Conservation (phyloP, 1,140 invertebrate genomes). For the Anastrepha ludens region DNA sequence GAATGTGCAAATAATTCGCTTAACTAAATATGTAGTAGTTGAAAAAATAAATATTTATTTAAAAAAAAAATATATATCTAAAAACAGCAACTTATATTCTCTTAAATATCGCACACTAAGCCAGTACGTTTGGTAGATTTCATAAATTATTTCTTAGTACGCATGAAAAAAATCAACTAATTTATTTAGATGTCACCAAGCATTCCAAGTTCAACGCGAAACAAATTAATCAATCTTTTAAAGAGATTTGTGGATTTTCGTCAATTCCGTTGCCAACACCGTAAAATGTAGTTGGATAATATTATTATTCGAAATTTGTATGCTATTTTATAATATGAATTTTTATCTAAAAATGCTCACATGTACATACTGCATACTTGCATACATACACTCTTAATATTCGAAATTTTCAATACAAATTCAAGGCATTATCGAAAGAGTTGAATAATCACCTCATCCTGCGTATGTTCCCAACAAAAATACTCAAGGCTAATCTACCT, state of each 20-base stretch:
- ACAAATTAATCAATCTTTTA: conserved; percentile 51
- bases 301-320: too few species aligned
- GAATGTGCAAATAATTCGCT: background rate
- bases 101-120: conserved; percentile 31
- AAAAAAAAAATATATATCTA: background rate
- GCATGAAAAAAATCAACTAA: conserved; percentile 4
- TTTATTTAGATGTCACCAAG: conserved; percentile 36
- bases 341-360: too few species aligned
- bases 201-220: conserved; percentile 42
- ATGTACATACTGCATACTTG: too few species aligned
- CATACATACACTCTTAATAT: too few species aligned
- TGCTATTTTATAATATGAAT: too few species aligned
- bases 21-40: background rate
- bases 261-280: too few species aligned
- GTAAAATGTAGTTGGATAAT: too few species aligned
- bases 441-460: conserved; percentile 1
- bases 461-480: background rate
- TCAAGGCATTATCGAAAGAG: background rate
- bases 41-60: background rate
- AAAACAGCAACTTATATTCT: background rate
- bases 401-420: too few species aligned
- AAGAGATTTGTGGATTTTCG: conserved; percentile 31
- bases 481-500: conserved; percentile 2
- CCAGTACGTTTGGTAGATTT: conserved; percentile 21
- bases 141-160: conserved; percentile 31